phyloP scores from a whole-genome alignment of 2,888 invertebrate species.

The Agrotis clavis region DNA sequence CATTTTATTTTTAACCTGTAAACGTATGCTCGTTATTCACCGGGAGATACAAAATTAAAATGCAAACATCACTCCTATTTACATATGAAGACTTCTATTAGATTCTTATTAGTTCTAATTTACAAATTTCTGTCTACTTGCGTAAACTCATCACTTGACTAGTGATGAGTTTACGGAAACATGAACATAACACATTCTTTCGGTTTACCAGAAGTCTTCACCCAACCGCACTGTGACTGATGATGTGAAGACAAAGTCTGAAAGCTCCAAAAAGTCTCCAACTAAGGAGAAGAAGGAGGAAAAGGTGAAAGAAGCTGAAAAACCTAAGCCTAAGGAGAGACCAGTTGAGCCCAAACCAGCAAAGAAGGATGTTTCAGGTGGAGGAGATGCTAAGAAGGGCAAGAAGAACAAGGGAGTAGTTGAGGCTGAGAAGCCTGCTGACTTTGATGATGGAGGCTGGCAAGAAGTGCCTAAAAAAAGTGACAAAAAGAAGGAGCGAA shows the following conservation, averaged over 20 bases:
- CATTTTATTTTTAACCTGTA: slow-evolving; percentile 89
- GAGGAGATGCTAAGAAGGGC: slow-evolving; percentile 88
- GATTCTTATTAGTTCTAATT: slow-evolving; percentile 50
- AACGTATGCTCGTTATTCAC: slow-evolving; percentile 81
- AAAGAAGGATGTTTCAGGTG: slow-evolving; percentile 84
- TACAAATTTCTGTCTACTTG: slow-evolving; percentile 33
- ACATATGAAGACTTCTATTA: slow-evolving; percentile 13
- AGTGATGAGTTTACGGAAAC: slow-evolving; percentile 19
- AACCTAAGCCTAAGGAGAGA: slow-evolving; percentile 86
- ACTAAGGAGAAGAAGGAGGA: slow-evolving; percentile 91
- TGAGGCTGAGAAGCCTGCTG: slow-evolving; percentile 93
- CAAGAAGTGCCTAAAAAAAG: slow-evolving; percentile 93
- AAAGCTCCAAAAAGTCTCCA: slow-evolving; percentile 91
- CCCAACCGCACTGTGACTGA: slow-evolving; percentile 92
- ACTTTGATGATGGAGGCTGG: slow-evolving; percentile 95
- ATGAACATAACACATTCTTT: slow-evolving; percentile 19
- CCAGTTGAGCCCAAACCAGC: slow-evolving; percentile 78
- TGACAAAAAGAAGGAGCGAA: slow-evolving; percentile 93
- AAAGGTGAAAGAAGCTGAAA: slow-evolving; percentile 88
- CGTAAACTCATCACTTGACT: no score
- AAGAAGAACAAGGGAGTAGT: slow-evolving; percentile 91
- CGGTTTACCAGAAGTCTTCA: slow-evolving; percentile 90
- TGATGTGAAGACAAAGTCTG: slow-evolving; percentile 91
- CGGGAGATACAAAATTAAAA: slow-evolving; percentile 69
- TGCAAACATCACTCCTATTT: slow-evolving; percentile 28